Percentiles rank a stretch among this genome's conserved stretches.
These are phyloP conservation scores for Eupithecia subumbrata DNA, from an alignment of 2,888 invertebrate species.

Conservation along the genomic window DNA sequence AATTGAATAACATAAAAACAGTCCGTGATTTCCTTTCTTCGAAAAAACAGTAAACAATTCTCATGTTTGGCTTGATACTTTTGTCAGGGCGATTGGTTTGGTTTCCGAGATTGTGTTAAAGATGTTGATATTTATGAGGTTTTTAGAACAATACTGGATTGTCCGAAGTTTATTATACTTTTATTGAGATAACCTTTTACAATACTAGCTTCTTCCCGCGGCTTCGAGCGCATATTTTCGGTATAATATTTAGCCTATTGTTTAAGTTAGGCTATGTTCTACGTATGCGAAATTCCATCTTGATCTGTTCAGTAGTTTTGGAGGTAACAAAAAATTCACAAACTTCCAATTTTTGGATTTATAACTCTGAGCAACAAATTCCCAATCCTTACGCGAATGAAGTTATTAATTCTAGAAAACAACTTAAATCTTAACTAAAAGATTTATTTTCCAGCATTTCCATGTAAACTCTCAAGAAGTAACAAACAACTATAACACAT, in stretches of 20 bases:
- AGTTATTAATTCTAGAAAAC: background rate
- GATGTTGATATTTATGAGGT: slow-evolving; percentile 14
- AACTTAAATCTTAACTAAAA: background rate
- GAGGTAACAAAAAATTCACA: too few species aligned
- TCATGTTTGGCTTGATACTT: slow-evolving; percentile 28
- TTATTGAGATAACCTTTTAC: too few species aligned
- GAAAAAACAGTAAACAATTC: slow-evolving; percentile 32
- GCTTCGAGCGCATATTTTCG: too few species aligned
- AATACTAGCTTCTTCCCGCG: too few species aligned
- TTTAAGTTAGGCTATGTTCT: too few species aligned
- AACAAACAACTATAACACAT: slow-evolving; percentile 32
- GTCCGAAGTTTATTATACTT: background rate
- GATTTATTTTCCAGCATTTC: slow-evolving; percentile 11
- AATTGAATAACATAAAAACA: slow-evolving; percentile 40
- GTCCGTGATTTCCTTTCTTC: slow-evolving; percentile 37
- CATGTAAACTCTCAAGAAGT: slow-evolving; percentile 1
- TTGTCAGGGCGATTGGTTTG: slow-evolving; percentile 33
- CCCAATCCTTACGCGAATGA: too few species aligned
- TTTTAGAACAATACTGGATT: background rate
- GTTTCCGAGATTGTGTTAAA: slow-evolving; percentile 26
- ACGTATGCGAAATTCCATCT: too few species aligned
- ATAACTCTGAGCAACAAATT: background rate
- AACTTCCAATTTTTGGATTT: too few species aligned
- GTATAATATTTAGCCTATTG: too few species aligned
- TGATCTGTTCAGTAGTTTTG: too few species aligned